These are phyloP conservation scores for Philereme vetulata DNA, from an alignment of 2,888 invertebrate species.

Conservation along the genomic window DNA sequence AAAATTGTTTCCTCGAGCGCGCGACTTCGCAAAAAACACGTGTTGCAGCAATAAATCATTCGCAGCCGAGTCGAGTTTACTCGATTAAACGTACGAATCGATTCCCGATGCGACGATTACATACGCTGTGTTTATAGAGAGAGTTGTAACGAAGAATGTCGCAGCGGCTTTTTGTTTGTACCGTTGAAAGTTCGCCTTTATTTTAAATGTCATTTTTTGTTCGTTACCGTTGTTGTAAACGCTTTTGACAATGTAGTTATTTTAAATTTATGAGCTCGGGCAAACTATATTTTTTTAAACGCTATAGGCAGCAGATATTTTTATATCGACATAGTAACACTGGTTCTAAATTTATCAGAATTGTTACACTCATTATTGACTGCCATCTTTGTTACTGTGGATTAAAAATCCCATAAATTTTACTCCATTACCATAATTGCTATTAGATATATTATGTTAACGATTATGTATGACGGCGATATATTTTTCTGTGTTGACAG, in stretches of 20 bases:
- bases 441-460: constrained; percentile 49
- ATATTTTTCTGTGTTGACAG: constrained; percentile 48
- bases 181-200: constrained; percentile 48
- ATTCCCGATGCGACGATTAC: constrained; percentile 75
- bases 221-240: constrained; percentile 45
- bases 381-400: constrained; percentile 46
- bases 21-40: constrained; percentile 75
- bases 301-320: not conserved
- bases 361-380: constrained; percentile 25
- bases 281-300: not conserved
- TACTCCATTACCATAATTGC: constrained; percentile 50
- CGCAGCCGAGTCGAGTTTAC: constrained; percentile 70
- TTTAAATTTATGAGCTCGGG: constrained; percentile 33
- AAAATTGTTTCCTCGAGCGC: constrained; percentile 79
- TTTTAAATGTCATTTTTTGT: constrained; percentile 54
- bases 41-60: constrained; percentile 82
- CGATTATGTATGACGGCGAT: constrained; percentile 47
- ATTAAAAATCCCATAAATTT: constrained; percentile 51
- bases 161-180: constrained; percentile 64
- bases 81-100: constrained; percentile 79
- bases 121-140: constrained; percentile 69
- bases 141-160: constrained; percentile 77
- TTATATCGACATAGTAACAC: not conserved
- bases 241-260: constrained; percentile 43
- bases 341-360: not conserved